Evolutionary conservation across 2,888 invertebrate genomes (phyloP).

Genomic region (Crepidodera aurea): DNA sequence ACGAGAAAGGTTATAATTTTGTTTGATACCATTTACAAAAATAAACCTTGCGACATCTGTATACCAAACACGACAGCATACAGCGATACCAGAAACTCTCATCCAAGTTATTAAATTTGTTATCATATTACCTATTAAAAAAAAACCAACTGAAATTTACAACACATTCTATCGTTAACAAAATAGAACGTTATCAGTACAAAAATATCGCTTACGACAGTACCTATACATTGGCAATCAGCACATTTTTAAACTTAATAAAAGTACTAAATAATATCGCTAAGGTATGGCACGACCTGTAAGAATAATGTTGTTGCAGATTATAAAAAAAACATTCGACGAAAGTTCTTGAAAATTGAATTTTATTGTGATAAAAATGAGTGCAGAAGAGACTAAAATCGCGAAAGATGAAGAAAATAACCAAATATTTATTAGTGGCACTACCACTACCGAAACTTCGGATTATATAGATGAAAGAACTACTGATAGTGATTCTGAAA

Average conservation of each 20-base stretch:
- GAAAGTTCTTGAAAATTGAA: not conserved
- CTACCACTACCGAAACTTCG: slow-evolving; percentile 45
- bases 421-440: slow-evolving; percentile 37
- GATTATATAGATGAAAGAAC: slow-evolving; percentile 40
- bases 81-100: not conserved
- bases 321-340: too few relatives aligned
- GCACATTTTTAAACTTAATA: slow-evolving; percentile 22
- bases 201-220: slow-evolving; percentile 23
- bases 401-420: slow-evolving; percentile 19
- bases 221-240: slow-evolving; percentile 30
- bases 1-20: too few relatives aligned
- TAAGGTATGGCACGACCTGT: slow-evolving; percentile 14
- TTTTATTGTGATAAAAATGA: not conserved
- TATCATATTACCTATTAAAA: slow-evolving; percentile 7
- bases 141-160: not conserved
- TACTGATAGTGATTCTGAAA: slow-evolving; percentile 23
- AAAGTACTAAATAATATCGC: not conserved
- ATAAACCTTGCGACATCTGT: slow-evolving; percentile 13
- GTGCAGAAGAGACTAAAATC: not conserved
- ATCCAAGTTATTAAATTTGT: slow-evolving; percentile 9
- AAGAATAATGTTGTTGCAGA: not conserved
- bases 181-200: slow-evolving; percentile 30
- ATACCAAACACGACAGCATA: not conserved
- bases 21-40: not conserved
- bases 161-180: not conserved